Conservation (phyloP, 2,113 vertebrate species). For the Phaethon lepturus region DNA sequence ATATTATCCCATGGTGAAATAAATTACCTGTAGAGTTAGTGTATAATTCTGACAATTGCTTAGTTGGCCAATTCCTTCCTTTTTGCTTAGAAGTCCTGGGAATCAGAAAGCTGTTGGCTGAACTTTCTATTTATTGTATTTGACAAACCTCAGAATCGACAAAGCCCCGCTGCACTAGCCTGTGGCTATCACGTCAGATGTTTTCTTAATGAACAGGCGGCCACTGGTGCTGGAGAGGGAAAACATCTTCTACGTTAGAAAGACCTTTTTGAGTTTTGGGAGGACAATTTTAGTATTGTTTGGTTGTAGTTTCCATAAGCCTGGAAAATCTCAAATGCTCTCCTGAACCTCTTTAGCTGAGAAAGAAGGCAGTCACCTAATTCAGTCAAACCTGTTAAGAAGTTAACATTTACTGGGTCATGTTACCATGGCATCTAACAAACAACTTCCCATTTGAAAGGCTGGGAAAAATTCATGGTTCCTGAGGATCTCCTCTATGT, state of each 20-base stretch:
- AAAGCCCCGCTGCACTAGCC: neutral
- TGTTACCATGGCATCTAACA: neutral
- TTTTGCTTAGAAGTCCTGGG: slow-evolving; percentile 1
- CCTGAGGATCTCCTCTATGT: neutral
- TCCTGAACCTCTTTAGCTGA: neutral
- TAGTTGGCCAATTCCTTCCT: neutral
- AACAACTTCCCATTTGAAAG: neutral
- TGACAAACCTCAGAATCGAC: neutral
- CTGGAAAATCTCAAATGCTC: neutral
- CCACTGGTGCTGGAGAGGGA: neutral
- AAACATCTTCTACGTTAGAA: neutral
- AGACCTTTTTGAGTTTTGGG: neutral
- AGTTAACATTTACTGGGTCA: neutral
- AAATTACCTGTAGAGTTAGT: neutral
- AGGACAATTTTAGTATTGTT: neutral
- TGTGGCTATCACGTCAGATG: neutral
- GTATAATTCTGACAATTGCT: neutral
- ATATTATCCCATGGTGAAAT: neutral
- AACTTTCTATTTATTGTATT: neutral
- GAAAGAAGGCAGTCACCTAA: neutral
- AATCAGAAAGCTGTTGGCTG: neutral
- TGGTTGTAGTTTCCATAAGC: neutral
- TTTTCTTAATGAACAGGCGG: neutral
- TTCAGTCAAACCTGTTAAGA: neutral
- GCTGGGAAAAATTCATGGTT: neutral